These are phyloP conservation scores for Bucorvus abyssinicus DNA, from an alignment of 2,797 vertebrate genomes.

Conservation along the genomic window DNA sequence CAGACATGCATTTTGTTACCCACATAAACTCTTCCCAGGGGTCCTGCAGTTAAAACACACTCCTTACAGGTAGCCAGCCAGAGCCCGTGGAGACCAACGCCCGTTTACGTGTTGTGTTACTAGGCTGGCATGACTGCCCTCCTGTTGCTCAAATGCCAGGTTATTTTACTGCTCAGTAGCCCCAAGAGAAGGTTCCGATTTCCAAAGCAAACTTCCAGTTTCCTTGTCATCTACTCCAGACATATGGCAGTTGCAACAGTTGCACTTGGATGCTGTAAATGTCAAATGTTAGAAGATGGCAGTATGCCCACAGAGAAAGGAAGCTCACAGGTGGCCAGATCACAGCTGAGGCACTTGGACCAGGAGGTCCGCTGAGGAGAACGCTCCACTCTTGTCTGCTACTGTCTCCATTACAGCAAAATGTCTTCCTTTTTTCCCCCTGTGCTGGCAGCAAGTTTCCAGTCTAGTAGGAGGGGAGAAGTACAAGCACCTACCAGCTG, in stretches of 20 bases:
- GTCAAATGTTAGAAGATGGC: constrained; percentile 60
- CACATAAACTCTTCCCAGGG: not conserved
- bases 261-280: constrained; percentile 49
- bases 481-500: not conserved
- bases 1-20: not conserved
- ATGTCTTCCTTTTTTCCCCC: not conserved
- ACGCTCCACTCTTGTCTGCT: not conserved
- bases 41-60: not conserved
- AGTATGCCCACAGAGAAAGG: constrained; percentile 18
- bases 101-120: not conserved
- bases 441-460: not conserved
- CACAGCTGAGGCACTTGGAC: not conserved
- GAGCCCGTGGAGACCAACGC: rapidly evolving
- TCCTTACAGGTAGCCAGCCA: not conserved
- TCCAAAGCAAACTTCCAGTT: constrained; percentile 65
- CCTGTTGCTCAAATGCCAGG: not conserved
- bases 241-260: not conserved
- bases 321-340: constrained; percentile 20
- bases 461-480: not conserved
- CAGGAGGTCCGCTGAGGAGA: not conserved
- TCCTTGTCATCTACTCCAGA: constrained; percentile 40
- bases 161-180: constrained; percentile 16
- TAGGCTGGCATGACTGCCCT: not conserved
- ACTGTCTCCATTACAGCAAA: not conserved
- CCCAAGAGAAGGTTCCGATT: not conserved